Evolutionary conservation across 2,888 invertebrate genomes (phyloP), one percentile per base, ranked within the genome.

Genomic region (Andricus quercusramuli): DNA sequence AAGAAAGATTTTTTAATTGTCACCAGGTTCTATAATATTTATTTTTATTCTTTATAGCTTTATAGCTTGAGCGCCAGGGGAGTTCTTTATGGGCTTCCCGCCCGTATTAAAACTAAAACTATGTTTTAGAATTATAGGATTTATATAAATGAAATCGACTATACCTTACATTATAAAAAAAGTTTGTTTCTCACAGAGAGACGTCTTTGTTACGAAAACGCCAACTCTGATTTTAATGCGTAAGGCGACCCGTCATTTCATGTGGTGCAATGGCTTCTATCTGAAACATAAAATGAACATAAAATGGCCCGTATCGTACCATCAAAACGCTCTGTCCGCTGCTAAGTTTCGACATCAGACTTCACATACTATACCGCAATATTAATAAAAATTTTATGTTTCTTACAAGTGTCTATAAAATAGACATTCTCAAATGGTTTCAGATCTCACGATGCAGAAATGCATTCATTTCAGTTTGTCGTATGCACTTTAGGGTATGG

Each of bases 301-400:
- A 62, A 62, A 62, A 62, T 62, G 25, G 15, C 1, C 25, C 15
- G 25, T 62, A 62, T 62, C 4, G 15, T 25, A 11, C 15, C 25
- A 15, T 62, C 62, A 62, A 25, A 25, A 62, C 5, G 4, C 25
- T 62, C 62, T 15, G 25, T 22, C 22, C 22, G 25, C 62, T 62
- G 15, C 62, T 25, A 62, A 62, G 62, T 62, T 62, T 62, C 15
- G 15, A 62, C 25, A 62, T 62, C 25, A 62, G 62, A 62, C 15
- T 25, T 25, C 62, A 25, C 5, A 5, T 62, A 15, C 22, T 62
- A 25, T 15, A 62, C 62, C 25, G 5, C 62, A 62, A 62, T 62
- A 62, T 62, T 62, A 62, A 62, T 62, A 62, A 62, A 62, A 62
- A 15, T 62, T 62, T 25, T 15, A 62, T 62, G 15, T 22, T 62